These are phyloP conservation scores for Halesus radiatus DNA, from an alignment of 1,140 invertebrate species.

Conservation along the genomic window DNA sequence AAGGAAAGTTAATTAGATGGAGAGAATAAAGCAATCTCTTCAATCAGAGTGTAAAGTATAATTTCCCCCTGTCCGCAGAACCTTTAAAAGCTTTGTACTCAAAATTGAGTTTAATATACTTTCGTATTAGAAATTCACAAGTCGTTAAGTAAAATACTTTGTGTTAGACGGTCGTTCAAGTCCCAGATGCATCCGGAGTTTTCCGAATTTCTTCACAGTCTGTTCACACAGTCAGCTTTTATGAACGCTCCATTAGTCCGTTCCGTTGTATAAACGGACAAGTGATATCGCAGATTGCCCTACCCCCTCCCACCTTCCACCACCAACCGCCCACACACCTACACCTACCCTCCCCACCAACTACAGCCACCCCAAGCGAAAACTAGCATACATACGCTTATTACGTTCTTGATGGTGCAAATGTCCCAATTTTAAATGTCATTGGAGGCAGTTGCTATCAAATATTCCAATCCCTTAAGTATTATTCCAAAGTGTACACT, in stretches of 20 bases:
- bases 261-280: constrained; percentile 32
- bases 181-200: constrained; percentile 18
- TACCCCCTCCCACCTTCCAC: not conserved
- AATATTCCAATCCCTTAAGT: no score
- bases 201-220: constrained; percentile 30
- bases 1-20: no score
- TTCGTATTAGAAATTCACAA: constrained; percentile 6
- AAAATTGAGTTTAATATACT: not conserved
- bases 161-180: not conserved
- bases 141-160: constrained; percentile 15
- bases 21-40: no score
- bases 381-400: not conserved
- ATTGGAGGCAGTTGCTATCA: not conserved
- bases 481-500: no score
- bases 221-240: constrained; percentile 30
- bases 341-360: not conserved
- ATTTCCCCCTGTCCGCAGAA: no score
- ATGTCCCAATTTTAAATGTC: not conserved
- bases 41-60: no score
- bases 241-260: constrained; percentile 36
- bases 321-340: not conserved
- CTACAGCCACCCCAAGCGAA: not conserved
- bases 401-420: not conserved
- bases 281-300: constrained; percentile 31
- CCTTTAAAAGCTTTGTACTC: no score